Percentiles rank a stretch among this genome's conserved stretches.
Evolutionary conservation across 1,140 invertebrate genomes (phyloP).

Genomic region (Drosophila sturtevanti): DNA sequence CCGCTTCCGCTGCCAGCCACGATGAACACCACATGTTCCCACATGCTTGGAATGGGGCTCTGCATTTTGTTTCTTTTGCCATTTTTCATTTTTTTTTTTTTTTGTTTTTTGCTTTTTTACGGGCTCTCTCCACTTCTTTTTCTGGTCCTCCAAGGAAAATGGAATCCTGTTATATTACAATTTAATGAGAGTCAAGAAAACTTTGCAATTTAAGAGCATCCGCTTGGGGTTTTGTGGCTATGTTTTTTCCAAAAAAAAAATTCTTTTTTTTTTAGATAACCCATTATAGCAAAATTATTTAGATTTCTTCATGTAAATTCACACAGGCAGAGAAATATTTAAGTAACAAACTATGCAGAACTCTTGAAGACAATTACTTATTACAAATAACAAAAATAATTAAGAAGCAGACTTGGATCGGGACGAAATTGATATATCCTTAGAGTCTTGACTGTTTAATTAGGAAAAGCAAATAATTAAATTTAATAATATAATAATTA

Average conservation of each 20-base stretch:
- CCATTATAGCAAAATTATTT: background rate
- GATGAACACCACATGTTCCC: slow-evolving; percentile 56
- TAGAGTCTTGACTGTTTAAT: too few relatives aligned
- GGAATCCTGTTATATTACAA: slow-evolving; percentile 36
- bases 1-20: slow-evolving; percentile 53
- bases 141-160: background rate
- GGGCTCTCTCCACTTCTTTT: background rate
- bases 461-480: too few relatives aligned
- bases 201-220: slow-evolving; percentile 1
- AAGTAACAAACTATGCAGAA: background rate
- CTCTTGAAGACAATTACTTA: background rate
- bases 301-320: background rate
- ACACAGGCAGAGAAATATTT: background rate
- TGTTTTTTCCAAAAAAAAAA: slow-evolving; percentile 47
- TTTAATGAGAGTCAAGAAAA: slow-evolving; percentile 49
- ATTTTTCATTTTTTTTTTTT: slow-evolving; percentile 59
- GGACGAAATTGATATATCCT: too few relatives aligned
- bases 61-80: slow-evolving; percentile 35
- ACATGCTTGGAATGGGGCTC: slow-evolving; percentile 15
- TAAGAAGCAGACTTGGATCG: too few relatives aligned
- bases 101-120: background rate
- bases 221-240: slow-evolving; percentile 53
- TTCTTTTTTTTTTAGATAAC: too few relatives aligned
- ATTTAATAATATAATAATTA: too few relatives aligned
- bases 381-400: too few relatives aligned